phyloP scores from a whole-genome alignment of 2,113 vertebrate genomes.

The Cyanoramphus novaezelandiae region DNA sequence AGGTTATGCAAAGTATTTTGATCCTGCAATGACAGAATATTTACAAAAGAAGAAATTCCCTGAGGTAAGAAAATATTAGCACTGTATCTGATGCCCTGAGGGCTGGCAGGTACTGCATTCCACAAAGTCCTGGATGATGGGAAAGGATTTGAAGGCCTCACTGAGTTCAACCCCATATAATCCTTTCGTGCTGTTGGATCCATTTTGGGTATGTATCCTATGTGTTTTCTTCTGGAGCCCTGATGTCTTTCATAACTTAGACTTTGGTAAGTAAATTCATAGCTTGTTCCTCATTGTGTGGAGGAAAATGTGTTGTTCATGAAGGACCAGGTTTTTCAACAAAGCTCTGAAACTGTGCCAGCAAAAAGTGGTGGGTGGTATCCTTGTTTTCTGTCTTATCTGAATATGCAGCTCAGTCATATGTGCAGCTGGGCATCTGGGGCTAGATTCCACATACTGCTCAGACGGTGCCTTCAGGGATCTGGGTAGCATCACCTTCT shows the following conservation, averaged over 20 bases:
- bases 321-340: neutral
- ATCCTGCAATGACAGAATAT: slow-evolving; percentile 88
- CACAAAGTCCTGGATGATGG: neutral
- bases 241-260: neutral
- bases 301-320: neutral
- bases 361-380: neutral
- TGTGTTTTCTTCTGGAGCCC: neutral
- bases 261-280: neutral
- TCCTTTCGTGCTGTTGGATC: neutral
- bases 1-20: slow-evolving; percentile 94
- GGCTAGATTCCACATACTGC: neutral
- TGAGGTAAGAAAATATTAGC: slow-evolving; percentile 79
- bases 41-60: slow-evolving; percentile 95
- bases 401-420: neutral
- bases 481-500: neutral
- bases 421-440: neutral
- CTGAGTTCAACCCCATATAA: neutral
- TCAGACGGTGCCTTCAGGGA: neutral
- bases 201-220: neutral
- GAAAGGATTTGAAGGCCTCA: neutral
- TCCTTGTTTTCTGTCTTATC: neutral
- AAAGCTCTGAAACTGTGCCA: neutral
- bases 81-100: neutral
- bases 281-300: neutral
- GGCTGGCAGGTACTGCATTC: neutral